A percentile compares a stretch with the other conserved stretches of the same genome.
Evolutionary conservation across 2,113 vertebrate genomes (phyloP).

Genomic region (Lagenorhynchus albirostris): DNA sequence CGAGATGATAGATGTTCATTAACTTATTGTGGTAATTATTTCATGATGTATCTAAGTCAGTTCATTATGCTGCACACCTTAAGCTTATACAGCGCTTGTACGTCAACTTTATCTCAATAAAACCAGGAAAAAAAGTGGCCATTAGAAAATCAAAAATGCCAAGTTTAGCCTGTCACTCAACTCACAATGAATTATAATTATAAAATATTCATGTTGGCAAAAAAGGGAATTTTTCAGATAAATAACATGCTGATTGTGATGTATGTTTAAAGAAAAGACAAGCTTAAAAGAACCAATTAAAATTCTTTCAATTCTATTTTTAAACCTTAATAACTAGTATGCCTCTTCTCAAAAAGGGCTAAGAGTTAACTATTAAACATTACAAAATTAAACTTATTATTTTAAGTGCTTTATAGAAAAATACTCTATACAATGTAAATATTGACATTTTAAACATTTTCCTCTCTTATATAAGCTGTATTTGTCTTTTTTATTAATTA

Average conservation of each 20-base stretch:
- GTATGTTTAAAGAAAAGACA: background rate
- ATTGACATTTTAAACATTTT: background rate
- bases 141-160: background rate
- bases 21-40: background rate
- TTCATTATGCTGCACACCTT: background rate
- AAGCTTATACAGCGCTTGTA: background rate
- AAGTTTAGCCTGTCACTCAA: background rate
- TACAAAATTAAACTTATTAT: background rate
- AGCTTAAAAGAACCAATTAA: background rate
- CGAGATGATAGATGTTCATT: background rate
- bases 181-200: background rate
- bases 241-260: background rate
- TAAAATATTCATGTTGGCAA: background rate
- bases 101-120: background rate
- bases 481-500: background rate
- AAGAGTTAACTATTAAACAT: background rate
- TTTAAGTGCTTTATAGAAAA: background rate
- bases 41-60: background rate
- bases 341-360: background rate
- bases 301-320: background rate
- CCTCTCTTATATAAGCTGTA: background rate
- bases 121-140: background rate
- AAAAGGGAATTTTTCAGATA: background rate
- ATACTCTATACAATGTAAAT: background rate
- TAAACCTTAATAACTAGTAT: background rate